Conservation (phyloP, 2,113 vertebrate species). For the Lontra canadensis region DNA sequence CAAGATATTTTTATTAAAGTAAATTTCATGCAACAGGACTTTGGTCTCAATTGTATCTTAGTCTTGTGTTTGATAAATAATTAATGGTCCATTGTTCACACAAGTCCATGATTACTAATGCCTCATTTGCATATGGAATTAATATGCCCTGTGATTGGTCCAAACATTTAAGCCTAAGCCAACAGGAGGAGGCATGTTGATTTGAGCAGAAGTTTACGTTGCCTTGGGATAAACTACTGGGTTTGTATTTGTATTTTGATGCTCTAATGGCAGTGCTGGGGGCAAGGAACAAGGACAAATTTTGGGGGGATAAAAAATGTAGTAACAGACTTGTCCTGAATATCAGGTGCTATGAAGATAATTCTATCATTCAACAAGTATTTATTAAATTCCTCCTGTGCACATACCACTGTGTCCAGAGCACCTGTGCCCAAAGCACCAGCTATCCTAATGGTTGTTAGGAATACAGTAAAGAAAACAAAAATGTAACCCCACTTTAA, state of each 20-base stretch:
- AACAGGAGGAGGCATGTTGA: background rate
- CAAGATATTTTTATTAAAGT: constrained; percentile 33
- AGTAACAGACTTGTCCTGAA: background rate
- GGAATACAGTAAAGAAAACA: background rate
- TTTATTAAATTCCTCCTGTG: background rate
- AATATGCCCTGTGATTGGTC: constrained; percentile 43
- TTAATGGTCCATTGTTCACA: constrained; percentile 39
- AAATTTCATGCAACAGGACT: constrained; percentile 48
- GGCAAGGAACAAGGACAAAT: background rate
- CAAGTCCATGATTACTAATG: constrained; percentile 45
- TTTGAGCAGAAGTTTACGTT: constrained; percentile 26
- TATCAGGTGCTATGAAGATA: background rate
- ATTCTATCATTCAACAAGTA: background rate
- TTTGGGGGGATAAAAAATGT: background rate
- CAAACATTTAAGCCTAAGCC: constrained; percentile 23
- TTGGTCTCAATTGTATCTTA: constrained; percentile 59
- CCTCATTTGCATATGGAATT: constrained; percentile 65
- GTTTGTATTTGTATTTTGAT: background rate
- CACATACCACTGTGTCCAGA: background rate
- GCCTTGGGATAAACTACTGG: background rate
- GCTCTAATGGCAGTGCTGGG: background rate
- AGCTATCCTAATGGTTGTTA: background rate
- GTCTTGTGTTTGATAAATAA: constrained; percentile 67
- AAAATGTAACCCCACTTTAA: background rate
- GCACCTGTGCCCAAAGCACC: background rate